Conservation (phyloP, 2,888 invertebrate species). For the Dryocosmus kuriphilus region DNA sequence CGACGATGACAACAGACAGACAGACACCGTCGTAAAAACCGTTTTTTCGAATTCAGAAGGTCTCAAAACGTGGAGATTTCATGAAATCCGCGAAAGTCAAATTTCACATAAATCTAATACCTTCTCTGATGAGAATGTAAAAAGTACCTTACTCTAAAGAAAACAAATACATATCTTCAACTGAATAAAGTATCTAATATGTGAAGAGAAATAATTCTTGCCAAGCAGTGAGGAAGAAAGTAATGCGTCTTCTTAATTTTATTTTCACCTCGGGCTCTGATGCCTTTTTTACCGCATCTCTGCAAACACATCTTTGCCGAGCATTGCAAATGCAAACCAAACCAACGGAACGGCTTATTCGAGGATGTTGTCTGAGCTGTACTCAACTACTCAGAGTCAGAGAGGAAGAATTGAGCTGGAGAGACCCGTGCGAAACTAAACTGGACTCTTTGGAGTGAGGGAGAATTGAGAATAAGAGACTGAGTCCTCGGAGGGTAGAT, state of each 20-base stretch:
- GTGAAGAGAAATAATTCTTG: neutral
- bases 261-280: constrained; percentile 26
- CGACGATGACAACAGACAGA: too few species aligned
- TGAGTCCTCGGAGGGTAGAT: constrained; percentile 15
- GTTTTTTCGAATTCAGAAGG: too few species aligned
- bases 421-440: constrained; percentile 42
- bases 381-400: constrained; percentile 12
- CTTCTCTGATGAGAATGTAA: too few species aligned
- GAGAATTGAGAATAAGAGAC: constrained; percentile 8
- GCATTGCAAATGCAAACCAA: constrained; percentile 33
- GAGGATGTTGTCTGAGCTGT: constrained; percentile 31
- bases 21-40: too few species aligned
- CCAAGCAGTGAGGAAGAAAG: neutral
- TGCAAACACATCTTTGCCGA: constrained; percentile 39
- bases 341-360: constrained; percentile 30
- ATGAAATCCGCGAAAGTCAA: too few species aligned
- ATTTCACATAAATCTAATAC: too few species aligned
- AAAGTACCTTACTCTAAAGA: too few species aligned
- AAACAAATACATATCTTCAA: too few species aligned
- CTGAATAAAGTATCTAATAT: too few species aligned
- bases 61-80: too few species aligned
- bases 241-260: constrained; percentile 39
- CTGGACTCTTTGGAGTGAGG: constrained; percentile 24
- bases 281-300: constrained; percentile 46
- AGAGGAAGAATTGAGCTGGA: constrained; percentile 19